These are phyloP conservation scores for Pantherophis alleghaniensis DNA, from an alignment of 2,797 vertebrate species.

Conservation along the genomic window DNA sequence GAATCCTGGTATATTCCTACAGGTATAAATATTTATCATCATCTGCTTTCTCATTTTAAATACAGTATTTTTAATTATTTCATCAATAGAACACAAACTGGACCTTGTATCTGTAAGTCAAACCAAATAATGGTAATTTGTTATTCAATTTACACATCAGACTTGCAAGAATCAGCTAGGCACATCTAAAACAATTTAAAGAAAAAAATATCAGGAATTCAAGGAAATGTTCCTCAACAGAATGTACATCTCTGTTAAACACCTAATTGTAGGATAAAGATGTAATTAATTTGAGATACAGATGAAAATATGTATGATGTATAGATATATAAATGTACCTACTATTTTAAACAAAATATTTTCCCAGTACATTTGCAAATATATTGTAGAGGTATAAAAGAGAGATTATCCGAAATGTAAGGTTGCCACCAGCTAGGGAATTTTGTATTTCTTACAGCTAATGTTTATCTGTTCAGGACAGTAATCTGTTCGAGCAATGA, in stretches of 20 bases:
- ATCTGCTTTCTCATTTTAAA: constrained; percentile 6
- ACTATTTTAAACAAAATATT: background rate
- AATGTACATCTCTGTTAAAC: background rate
- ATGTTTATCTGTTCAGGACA: background rate
- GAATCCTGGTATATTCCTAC: background rate
- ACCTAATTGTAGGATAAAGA: background rate
- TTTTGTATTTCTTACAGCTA: background rate
- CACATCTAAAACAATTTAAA: background rate
- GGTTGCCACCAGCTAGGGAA: background rate
- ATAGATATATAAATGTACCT: background rate
- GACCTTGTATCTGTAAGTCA: background rate
- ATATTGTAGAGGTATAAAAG: background rate
- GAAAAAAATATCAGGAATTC: background rate
- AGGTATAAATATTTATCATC: background rate
- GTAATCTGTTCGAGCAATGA: background rate
- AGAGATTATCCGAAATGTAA: background rate
- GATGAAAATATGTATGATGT: background rate
- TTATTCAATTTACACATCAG: background rate
- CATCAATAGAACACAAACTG: background rate
- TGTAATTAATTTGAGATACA: background rate
- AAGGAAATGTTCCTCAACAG: background rate
- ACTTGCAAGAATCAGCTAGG: background rate
- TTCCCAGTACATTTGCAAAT: background rate
- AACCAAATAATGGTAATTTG: background rate
- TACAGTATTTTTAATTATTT: background rate